These are phyloP conservation scores for Habrosyne pyritoides DNA, from an alignment of 2,888 invertebrate genomes.

Conservation along the genomic window DNA sequence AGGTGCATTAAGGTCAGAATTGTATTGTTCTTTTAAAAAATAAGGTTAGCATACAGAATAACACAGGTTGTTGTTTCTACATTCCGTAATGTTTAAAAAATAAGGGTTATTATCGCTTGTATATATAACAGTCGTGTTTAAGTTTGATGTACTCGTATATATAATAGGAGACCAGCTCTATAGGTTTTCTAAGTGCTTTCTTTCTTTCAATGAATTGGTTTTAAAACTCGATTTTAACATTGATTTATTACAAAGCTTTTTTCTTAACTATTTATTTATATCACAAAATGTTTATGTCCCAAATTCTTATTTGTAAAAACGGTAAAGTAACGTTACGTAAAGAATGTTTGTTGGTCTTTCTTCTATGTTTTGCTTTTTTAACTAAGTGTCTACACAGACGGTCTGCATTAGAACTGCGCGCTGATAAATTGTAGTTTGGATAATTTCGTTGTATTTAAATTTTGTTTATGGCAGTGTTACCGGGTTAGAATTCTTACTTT, in stretches of 20 bases:
- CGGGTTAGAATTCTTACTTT: no score
- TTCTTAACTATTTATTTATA: background rate
- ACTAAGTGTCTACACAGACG: no score
- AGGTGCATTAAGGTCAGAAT: slow-evolving; percentile 5
- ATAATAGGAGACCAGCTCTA: background rate
- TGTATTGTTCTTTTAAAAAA: slow-evolving; percentile 5
- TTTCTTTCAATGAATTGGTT: background rate
- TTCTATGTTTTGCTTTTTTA: no score
- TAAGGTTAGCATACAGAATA: slow-evolving; percentile 6
- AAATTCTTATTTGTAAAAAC: background rate
- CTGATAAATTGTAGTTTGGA: no score
- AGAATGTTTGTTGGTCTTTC: background rate
- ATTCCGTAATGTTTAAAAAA: background rate
- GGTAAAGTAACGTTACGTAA: background rate
- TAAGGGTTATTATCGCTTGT: background rate
- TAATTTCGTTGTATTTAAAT: no score
- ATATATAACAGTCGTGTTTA: background rate
- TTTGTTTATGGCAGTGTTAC: no score
- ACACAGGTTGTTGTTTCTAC: background rate
- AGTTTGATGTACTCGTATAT: background rate
- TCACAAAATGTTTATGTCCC: background rate
- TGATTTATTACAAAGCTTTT: background rate
- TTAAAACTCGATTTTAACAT: background rate
- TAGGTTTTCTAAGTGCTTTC: background rate
- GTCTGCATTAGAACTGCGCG: no score